These are phyloP conservation scores for Psittacula echo DNA, from an alignment of 2,797 vertebrate species.

Conservation along the genomic window DNA sequence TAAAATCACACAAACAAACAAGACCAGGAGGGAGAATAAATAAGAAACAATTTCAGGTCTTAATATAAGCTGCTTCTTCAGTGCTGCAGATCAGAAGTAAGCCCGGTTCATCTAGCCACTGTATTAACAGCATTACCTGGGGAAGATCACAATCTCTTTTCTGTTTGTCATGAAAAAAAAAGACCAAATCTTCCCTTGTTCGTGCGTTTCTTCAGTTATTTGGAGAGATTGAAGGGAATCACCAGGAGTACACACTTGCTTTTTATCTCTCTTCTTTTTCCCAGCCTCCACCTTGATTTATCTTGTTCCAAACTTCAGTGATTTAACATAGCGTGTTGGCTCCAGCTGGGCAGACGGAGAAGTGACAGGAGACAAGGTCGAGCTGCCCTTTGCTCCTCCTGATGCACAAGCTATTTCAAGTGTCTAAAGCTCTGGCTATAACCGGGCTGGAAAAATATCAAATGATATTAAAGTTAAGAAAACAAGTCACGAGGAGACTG, in stretches of 20 bases:
- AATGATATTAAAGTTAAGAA: constrained; percentile 44
- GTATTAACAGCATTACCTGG: not conserved
- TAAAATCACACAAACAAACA: not conserved
- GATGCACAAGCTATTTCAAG: constrained; percentile 41
- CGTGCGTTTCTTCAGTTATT: not conserved
- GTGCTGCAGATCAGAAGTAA: not conserved
- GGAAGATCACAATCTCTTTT: not conserved
- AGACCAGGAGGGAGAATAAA: not conserved
- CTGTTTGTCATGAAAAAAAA: not conserved
- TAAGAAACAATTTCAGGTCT: not conserved
- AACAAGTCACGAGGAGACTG: not conserved
- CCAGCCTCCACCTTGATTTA: not conserved
- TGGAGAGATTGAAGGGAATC: not conserved
- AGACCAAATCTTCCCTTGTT: not conserved
- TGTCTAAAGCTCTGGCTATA: not conserved
- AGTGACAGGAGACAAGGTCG: constrained; percentile 56
- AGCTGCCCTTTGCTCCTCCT: constrained; percentile 32
- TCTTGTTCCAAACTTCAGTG: not conserved
- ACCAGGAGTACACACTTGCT: not conserved
- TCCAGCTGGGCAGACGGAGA: constrained; percentile 16
- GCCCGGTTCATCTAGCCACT: not conserved
- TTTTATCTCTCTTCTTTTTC: not conserved
- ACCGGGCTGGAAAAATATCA: constrained; percentile 14
- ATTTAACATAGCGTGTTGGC: not conserved
- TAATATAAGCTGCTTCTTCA: not conserved